These are phyloP conservation scores for Agonopterix subpropinquella DNA, from an alignment of 2,888 invertebrate genomes.

Conservation along the genomic window DNA sequence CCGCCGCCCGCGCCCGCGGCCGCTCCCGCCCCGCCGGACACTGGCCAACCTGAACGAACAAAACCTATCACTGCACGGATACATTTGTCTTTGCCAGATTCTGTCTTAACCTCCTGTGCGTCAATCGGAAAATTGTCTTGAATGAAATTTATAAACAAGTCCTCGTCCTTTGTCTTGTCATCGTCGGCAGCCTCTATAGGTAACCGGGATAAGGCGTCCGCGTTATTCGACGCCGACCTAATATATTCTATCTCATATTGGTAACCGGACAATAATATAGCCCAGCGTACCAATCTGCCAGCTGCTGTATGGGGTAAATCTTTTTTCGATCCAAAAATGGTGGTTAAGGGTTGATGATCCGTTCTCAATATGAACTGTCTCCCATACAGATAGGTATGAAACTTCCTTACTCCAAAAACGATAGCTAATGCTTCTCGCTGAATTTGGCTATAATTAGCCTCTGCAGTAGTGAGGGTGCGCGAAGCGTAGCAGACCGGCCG, in stretches of 20 bases:
- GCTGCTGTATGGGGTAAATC: slow-evolving; percentile 4
- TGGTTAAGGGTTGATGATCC: slow-evolving; percentile 2
- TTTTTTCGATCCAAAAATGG: slow-evolving; percentile 6
- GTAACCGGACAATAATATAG: slow-evolving; percentile 4
- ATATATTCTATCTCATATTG: slow-evolving; percentile 4
- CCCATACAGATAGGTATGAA: slow-evolving; percentile 4
- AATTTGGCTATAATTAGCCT: slow-evolving; percentile 1
- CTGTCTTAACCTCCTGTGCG: neutral
- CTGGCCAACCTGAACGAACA: slow-evolving; percentile 1
- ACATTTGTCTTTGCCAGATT: neutral
- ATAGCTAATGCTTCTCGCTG: slow-evolving; percentile 6
- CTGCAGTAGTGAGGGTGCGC: slow-evolving; percentile 2
- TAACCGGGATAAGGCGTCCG: slow-evolving; percentile 4
- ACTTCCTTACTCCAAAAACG: slow-evolving; percentile 3
- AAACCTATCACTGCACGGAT: neutral
- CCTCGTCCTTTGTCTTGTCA: neutral
- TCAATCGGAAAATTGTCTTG: slow-evolving; percentile 5
- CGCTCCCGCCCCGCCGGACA: neutral
- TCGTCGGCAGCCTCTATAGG: neutral
- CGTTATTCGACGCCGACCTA: neutral
- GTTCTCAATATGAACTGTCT: slow-evolving; percentile 4
- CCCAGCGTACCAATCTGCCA: slow-evolving; percentile 2
- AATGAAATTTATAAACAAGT: slow-evolving; percentile 2
- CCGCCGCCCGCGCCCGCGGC: neutral
- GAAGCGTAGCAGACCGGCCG: slow-evolving; percentile 6